A percentile compares a stretch with the other conserved stretches of the same genome.
Evolutionary conservation across 2,113 vertebrate species (phyloP).

Genomic region (Salminus brasiliensis): DNA sequence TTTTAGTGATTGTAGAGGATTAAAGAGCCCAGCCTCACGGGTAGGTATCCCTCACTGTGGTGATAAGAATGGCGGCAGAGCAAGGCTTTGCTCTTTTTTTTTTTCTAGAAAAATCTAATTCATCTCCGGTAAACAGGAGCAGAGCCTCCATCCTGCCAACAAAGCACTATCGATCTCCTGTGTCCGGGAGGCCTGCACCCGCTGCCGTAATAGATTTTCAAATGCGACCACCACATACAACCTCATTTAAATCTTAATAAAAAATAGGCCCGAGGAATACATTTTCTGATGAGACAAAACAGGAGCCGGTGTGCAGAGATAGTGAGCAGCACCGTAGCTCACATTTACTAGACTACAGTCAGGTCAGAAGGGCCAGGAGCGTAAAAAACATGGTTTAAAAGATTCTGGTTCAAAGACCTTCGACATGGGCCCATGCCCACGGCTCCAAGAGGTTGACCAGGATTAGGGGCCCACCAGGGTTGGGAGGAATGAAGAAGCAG

Average conservation of each 20-base stretch:
- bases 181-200: constrained; percentile 28
- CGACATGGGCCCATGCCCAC: constrained; percentile 3
- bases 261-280: neutral
- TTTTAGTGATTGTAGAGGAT: constrained; percentile 21
- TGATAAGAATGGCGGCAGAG: constrained; percentile 16
- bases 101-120: constrained; percentile 41
- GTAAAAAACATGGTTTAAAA: constrained; percentile 27
- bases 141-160: constrained; percentile 39
- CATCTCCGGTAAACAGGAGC: constrained; percentile 32
- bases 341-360: neutral
- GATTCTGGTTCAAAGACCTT: constrained; percentile 32
- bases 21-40: constrained; percentile 22
- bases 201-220: constrained; percentile 43
- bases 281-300: constrained; percentile 25
- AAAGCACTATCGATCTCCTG: constrained; percentile 51
- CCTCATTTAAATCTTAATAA: constrained; percentile 37
- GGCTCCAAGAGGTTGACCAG: constrained; percentile 9
- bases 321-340: neutral
- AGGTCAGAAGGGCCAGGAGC: neutral
- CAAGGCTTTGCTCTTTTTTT: neutral
- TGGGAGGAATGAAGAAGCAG: neutral
- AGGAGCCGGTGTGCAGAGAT: neutral
- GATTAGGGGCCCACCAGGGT: constrained; percentile 20
- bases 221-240: constrained; percentile 27
- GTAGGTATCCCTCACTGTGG: neutral